Evolutionary conservation across 2,797 vertebrate genomes (phyloP), one percentile per base, ranked within the genome.

Genomic region (Sebastes taczanowskii): DNA sequence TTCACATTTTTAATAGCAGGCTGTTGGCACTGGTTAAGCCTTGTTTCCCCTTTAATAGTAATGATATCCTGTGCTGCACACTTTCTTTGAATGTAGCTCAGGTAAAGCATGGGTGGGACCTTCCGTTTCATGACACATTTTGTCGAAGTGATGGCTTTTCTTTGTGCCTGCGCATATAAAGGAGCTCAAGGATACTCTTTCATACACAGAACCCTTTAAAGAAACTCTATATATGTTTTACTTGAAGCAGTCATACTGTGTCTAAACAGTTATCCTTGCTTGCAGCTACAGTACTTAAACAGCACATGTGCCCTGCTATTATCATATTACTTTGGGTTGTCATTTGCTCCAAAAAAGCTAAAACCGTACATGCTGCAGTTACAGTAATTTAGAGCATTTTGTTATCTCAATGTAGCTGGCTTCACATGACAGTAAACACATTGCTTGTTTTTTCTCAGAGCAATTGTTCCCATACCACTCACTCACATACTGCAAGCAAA

Each of bases 91-190:
- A 93, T 87, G 90, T 88, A 83, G 85, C 88, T 87, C 94, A 96
- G 95, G 95, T 96, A 91, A 93, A 92, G 86, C 92, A 82, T 92
- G 95, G 96, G 96, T 94, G 96, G 91, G 93, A 90, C 95, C 93
- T 96, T 96, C 95, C 95, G 95, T 88, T 94, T 92, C 86, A 89
- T 92, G 91, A 93, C 94, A 94, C 87, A 93, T 94, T 95, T 91
- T 93, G 86, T 83, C 77, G 82, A 94, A 95, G 90, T 91, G 93
- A 89, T 89, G 92, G 89, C 87, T 94, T 93, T 91, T 90, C 94
- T 95, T 96, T 96, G 94, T 95, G 88, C 83, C 86, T 77, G 86
- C 61, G 82, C 85, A 84, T 86, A 92, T 92, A 95, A 95, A 95
- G 88, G 91, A 92, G 42, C 80, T 88, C 63, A 91, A 82, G 87